These are phyloP conservation scores for Ispidina lecontei DNA, from an alignment of 2,797 vertebrate species.

Conservation along the genomic window DNA sequence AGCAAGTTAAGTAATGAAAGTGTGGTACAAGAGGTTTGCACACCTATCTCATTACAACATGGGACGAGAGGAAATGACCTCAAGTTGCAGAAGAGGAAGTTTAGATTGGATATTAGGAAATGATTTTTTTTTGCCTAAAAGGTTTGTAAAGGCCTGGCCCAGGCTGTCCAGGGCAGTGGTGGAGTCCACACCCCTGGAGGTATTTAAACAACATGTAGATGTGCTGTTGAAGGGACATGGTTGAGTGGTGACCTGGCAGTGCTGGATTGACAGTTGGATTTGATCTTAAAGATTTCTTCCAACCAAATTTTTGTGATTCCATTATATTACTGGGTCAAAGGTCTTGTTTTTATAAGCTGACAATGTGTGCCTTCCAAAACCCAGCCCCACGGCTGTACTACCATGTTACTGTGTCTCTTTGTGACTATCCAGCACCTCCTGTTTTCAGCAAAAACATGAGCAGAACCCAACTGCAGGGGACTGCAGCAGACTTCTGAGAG, in stretches of 20 bases:
- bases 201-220: not conserved
- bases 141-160: not conserved
- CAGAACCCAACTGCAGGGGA: not conserved
- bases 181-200: not conserved
- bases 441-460: not conserved
- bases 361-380: not conserved
- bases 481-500: fast-evolving
- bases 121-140: not conserved
- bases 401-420: not conserved
- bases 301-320: not conserved
- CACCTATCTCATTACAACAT: not conserved
- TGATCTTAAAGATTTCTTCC: not conserved
- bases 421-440: not conserved
- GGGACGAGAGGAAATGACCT: not conserved
- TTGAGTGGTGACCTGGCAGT: not conserved
- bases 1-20: not conserved
- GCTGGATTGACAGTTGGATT: not conserved
- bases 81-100: not conserved
- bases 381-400: not conserved
- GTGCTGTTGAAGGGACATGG: not conserved
- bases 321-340: not conserved
- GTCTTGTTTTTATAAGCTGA: not conserved
- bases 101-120: not conserved
- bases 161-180: not conserved
- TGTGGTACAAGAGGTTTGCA: not conserved